Conservation (phyloP, 1,140 invertebrate species). For the Phthorimaea operculella region DNA sequence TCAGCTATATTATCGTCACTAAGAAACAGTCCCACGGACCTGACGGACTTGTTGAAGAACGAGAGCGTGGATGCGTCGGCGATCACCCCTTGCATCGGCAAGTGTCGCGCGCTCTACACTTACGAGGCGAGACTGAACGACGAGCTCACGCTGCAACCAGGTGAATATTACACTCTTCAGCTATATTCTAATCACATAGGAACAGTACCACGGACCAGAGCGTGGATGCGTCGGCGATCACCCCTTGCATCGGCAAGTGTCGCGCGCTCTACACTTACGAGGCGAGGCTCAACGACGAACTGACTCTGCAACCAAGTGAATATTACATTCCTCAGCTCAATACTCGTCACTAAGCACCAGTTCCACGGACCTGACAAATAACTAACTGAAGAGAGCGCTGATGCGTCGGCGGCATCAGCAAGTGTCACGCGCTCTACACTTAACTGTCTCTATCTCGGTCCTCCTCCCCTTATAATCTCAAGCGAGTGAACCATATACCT, state of each 20-base stretch:
- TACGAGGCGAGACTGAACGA: slow-evolving; percentile 90
- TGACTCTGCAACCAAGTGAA: slow-evolving; percentile 82
- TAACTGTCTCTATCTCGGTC: too few relatives aligned
- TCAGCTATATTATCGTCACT: too few relatives aligned
- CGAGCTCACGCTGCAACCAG: slow-evolving; percentile 85
- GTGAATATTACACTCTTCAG: slow-evolving; percentile 61
- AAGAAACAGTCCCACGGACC: too few relatives aligned
- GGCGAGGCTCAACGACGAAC: slow-evolving; percentile 88
- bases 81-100: slow-evolving; percentile 61
- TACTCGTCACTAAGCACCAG: slow-evolving; percentile 78
- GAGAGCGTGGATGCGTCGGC: slow-evolving; percentile 46
- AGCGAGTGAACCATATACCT: too few relatives aligned
- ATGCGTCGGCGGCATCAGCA: slow-evolving; percentile 57
- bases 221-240: slow-evolving; percentile 32
- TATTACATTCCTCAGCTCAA: too few relatives aligned
- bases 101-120: slow-evolving; percentile 87
- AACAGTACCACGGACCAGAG: slow-evolving; percentile 70
- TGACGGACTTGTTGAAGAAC: slow-evolving; percentile 19
- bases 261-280: slow-evolving; percentile 89
- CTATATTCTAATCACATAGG: slow-evolving; percentile 81
- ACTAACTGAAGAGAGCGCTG: slow-evolving; percentile 57
- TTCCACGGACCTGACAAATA: slow-evolving; percentile 66
- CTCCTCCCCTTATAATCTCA: too few relatives aligned
- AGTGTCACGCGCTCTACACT: slow-evolving; percentile 87
- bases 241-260: slow-evolving; percentile 72